phyloP scores from a whole-genome alignment of 2,113 vertebrate genomes.

The Dasyurus viverrinus region DNA sequence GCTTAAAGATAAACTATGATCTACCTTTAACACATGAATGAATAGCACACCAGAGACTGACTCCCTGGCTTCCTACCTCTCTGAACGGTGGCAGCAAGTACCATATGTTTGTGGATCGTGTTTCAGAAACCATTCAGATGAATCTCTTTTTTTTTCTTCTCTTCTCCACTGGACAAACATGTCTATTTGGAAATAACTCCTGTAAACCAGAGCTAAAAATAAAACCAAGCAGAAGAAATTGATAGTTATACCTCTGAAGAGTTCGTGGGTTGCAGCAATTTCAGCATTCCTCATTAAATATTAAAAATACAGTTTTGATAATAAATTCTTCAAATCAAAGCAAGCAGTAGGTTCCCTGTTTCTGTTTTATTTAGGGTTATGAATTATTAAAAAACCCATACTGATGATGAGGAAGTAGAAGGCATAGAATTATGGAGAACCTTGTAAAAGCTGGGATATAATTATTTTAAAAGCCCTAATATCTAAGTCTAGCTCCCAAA shows the following conservation, averaged over 20 bases:
- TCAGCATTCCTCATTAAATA: slow-evolving; percentile 54
- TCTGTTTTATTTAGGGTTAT: slow-evolving; percentile 60
- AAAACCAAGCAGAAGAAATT: slow-evolving; percentile 53
- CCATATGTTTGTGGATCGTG: not conserved
- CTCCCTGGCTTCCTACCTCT: not conserved
- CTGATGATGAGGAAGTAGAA: not conserved
- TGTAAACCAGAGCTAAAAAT: slow-evolving; percentile 51
- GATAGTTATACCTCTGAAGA: slow-evolving; percentile 38
- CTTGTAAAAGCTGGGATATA: not conserved
- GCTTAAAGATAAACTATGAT: not conserved
- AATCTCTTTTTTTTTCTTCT: not conserved
- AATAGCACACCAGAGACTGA: no score
- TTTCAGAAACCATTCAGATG: slow-evolving; percentile 1
- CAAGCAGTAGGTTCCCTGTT: slow-evolving; percentile 23
- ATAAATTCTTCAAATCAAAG: slow-evolving; percentile 72
- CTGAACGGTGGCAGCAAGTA: not conserved
- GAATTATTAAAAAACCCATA: slow-evolving; percentile 51
- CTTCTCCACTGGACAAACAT: not conserved
- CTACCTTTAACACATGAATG: not conserved
- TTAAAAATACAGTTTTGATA: slow-evolving; percentile 68
- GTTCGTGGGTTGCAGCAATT: slow-evolving; percentile 29
- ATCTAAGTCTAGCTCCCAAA: not conserved
- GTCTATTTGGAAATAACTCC: not conserved
- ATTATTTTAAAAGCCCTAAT: slow-evolving; percentile 19
- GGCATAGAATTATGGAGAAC: not conserved